Evolutionary conservation across 2,797 vertebrate species (phyloP).

Genomic region (Pogoniulus pusillus): DNA sequence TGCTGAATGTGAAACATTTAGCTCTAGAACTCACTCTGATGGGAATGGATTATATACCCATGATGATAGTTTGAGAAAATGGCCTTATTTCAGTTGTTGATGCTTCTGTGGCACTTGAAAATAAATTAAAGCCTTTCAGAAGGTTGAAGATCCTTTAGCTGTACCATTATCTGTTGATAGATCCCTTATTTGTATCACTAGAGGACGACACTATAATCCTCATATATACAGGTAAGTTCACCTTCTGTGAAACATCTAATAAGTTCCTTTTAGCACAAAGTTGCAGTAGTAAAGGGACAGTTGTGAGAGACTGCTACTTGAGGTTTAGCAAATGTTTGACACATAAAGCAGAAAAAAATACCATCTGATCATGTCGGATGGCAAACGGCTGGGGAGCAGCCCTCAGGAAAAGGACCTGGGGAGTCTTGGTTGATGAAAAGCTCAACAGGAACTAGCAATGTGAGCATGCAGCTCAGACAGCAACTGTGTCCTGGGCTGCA

Average conservation of each 20-base stretch:
- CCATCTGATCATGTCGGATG: neutral
- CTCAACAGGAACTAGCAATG: no score
- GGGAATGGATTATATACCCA: neutral
- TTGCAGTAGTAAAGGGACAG: neutral
- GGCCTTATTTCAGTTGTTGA: rapidly evolving
- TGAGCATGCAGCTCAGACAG: no score
- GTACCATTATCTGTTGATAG: neutral
- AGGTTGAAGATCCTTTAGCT: neutral
- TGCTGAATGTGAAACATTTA: neutral
- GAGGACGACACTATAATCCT: neutral
- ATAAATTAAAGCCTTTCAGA: neutral
- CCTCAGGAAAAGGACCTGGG: no score
- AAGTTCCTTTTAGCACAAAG: neutral
- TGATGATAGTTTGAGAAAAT: neutral
- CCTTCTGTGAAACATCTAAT: neutral
- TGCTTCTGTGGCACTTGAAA: neutral
- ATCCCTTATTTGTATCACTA: neutral
- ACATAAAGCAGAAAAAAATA: conserved; percentile 36
- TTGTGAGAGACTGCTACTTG: neutral
- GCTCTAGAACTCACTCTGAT: neutral
- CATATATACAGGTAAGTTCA: neutral
- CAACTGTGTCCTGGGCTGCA: no score
- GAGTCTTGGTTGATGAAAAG: no score
- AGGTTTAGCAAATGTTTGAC: conserved; percentile 45
- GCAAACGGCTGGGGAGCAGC: no score